These are phyloP conservation scores for Steromphala cineraria DNA, from an alignment of 2,888 invertebrate genomes.

Conservation along the genomic window DNA sequence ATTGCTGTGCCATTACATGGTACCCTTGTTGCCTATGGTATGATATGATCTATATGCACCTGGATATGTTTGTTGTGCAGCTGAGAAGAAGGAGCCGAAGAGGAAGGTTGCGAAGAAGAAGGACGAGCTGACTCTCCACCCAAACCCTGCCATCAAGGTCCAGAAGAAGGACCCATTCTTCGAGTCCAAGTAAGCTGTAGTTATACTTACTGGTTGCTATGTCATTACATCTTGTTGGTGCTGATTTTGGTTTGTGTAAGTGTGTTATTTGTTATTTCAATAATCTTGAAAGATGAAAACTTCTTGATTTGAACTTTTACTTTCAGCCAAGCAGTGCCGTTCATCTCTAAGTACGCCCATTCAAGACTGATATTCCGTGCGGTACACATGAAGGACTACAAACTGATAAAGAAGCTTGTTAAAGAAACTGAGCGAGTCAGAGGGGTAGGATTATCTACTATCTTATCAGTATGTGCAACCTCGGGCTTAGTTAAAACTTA, in stretches of 20 bases:
- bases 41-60: too few relatives aligned
- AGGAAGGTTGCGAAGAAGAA: constrained; percentile 30
- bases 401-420: constrained; percentile 68
- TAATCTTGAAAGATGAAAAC: background rate
- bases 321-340: constrained; percentile 71
- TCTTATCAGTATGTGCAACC: background rate
- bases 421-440: constrained; percentile 61
- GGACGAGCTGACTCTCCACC: constrained; percentile 37
- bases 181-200: constrained; percentile 59
- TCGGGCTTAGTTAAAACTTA: too few relatives aligned
- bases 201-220: too few relatives aligned
- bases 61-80: too few relatives aligned
- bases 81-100: constrained; percentile 23
- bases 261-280: background rate
- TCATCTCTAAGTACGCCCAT: constrained; percentile 73
- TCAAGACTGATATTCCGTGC: constrained; percentile 75
- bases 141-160: constrained; percentile 63
- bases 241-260: too few relatives aligned
- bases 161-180: constrained; percentile 70
- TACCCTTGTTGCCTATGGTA: too few relatives aligned
- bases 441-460: background rate
- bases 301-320: background rate
- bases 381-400: constrained; percentile 69
- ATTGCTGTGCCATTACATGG: too few relatives aligned
- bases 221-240: too few relatives aligned